Evolutionary conservation across 2,113 vertebrate species (phyloP), one percentile per base, ranked within the genome.

Genomic region (Neolamprologus sp.): DNA sequence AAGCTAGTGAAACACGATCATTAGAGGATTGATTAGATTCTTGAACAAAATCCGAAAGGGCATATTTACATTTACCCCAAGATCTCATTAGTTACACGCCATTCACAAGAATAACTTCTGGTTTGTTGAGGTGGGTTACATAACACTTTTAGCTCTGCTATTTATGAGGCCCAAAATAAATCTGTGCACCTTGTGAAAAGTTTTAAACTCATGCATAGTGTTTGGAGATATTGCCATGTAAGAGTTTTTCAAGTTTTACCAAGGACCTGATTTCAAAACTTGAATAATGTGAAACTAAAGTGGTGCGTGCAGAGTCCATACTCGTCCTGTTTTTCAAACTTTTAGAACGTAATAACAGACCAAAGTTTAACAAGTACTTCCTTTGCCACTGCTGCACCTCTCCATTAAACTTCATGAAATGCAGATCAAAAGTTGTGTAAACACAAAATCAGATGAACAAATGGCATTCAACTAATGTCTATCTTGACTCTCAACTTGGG

Each of bases 221-320:
- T 75, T 47, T 75, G 71, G 42, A 28, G 42, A 75, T 6, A 17
- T 45, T 45, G 21, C 14, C 40, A 26, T 73, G 21, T 45, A 10
- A 73, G 0, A 45, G 23, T 28, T 75, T 5, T 28, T 0, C 9
- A 47, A 28, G 14, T 12, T 75, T 28, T 47, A 47, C 23, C 9
- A 7, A 28, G 8, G 4, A 28, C 42, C 1, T 75, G 42, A 75
- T 75, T 75, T 75, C 23, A 75, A 47, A 28, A 47, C 9, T 75
- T 45, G 40, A 47, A 28, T 28, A 75, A 47, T 47, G 68, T 75
- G 68, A 75, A 75, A 47, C 40, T 75, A 75, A 75, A 47, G 23
- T 11, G 71, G 21, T 7, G 0, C 3, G 1, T 26, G 65, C 40
- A 47, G 68, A 11, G 40, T 11, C 68, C 40, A 47, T 47, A 4